Evolutionary conservation across 2,888 invertebrate species (phyloP).

Genomic region (Heteropelma amictum): DNA sequence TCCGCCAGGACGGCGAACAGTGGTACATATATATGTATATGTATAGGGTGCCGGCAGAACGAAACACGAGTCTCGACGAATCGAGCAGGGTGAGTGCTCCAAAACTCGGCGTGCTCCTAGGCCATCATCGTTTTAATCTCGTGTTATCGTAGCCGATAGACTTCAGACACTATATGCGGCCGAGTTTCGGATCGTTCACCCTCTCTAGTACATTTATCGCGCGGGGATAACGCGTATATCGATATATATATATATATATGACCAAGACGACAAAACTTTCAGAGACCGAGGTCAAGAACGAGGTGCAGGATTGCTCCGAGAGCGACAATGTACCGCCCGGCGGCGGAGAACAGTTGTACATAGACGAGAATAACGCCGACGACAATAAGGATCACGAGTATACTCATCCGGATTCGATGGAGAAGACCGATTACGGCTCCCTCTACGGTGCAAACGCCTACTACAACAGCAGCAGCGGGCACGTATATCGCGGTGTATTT

Average conservation of each 20-base stretch:
- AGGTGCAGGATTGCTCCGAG: constrained; percentile 75
- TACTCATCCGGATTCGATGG: constrained; percentile 75
- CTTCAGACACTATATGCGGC: not conserved
- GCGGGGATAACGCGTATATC: too few species aligned
- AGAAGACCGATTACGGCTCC: constrained; percentile 74
- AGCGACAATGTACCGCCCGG: constrained; percentile 74
- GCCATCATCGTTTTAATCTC: too few species aligned
- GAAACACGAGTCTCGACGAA: too few species aligned
- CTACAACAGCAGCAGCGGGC: constrained; percentile 76
- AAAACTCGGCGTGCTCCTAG: too few species aligned
- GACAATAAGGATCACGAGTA: constrained; percentile 76
- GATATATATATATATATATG: not conserved
- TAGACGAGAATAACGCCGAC: constrained; percentile 75
- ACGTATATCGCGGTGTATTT: too few species aligned
- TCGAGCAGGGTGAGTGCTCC: too few species aligned
- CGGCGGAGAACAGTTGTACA: constrained; percentile 75
- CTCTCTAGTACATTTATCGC: not conserved
- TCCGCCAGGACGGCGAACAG: constrained; percentile 74
- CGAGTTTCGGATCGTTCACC: not conserved
- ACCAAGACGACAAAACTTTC: not conserved
- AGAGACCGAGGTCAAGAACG: constrained; percentile 76
- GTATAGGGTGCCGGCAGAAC: too few species aligned
- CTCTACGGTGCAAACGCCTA: constrained; percentile 73
- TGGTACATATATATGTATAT: too few species aligned
- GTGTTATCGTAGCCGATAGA: too few species aligned